Conservation (phyloP, 2,888 invertebrate species). For the Sinhomidia bicolor region DNA sequence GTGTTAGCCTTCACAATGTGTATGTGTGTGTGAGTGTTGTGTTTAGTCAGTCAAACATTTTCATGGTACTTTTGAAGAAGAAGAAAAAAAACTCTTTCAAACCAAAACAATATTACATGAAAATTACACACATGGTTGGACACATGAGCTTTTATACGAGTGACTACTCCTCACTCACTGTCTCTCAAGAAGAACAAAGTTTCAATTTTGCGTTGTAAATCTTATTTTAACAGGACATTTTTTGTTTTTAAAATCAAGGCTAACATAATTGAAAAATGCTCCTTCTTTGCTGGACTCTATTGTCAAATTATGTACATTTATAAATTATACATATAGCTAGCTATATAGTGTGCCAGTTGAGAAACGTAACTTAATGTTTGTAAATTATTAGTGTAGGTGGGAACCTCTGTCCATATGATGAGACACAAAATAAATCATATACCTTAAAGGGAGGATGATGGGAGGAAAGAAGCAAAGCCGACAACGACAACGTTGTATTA, state of each 20-base stretch:
- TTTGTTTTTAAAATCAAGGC: background rate
- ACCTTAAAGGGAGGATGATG: constrained; percentile 57
- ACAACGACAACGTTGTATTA: constrained; percentile 43
- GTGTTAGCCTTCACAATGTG: background rate
- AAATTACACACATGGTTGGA: background rate
- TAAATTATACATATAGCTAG: no score
- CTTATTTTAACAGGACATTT: constrained; percentile 17
- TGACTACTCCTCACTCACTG: background rate
- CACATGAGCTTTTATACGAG: background rate
- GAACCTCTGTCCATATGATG: constrained; percentile 46
- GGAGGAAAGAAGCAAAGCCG: constrained; percentile 15
- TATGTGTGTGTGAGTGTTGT: no score
- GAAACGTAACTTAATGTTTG: constrained; percentile 31
- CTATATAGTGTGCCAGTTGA: background rate
- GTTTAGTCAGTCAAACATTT: background rate
- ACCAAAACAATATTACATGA: background rate
- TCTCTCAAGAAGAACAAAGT: background rate
- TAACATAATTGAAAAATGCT: constrained; percentile 8
- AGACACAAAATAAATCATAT: constrained; percentile 62
- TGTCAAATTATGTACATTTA: background rate
- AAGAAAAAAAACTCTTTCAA: no score
- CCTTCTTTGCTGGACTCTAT: background rate
- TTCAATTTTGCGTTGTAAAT: constrained; percentile 41
- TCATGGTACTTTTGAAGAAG: background rate
- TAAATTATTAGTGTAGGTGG: constrained; percentile 66